A percentile compares a stretch with the other conserved stretches of the same genome.
Evolutionary conservation across 2,888 invertebrate species (phyloP).

Genomic region (Odontocerum albicorne): DNA sequence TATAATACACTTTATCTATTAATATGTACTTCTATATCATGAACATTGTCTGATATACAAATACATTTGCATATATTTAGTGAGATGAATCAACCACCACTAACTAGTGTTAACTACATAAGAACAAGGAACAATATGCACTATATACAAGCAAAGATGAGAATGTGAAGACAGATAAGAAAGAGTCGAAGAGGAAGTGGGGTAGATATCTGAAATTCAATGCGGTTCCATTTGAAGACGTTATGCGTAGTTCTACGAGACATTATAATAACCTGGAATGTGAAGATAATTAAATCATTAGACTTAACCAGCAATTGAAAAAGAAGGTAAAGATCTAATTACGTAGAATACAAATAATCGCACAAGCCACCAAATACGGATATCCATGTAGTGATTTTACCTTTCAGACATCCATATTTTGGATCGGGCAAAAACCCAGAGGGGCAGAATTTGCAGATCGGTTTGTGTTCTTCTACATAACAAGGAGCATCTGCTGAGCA

Average conservation of each 20-base stretch:
- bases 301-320: slow-evolving; percentile 31
- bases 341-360: slow-evolving; percentile 33
- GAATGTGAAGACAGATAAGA: slow-evolving; percentile 46
- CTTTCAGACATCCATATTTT: slow-evolving; percentile 94
- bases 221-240: slow-evolving; percentile 54
- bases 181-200: slow-evolving; percentile 41
- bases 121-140: slow-evolving; percentile 30
- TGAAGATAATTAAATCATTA: slow-evolving; percentile 56
- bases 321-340: slow-evolving; percentile 42
- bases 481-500: slow-evolving; percentile 86
- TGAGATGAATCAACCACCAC: slow-evolving; percentile 14
- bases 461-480: slow-evolving; percentile 92
- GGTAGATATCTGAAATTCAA: slow-evolving; percentile 38
- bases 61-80: slow-evolving; percentile 12
- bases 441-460: slow-evolving; percentile 95
- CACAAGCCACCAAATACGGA: slow-evolving; percentile 37
- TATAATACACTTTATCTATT: slow-evolving; percentile 31
- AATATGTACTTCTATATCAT: slow-evolving; percentile 17
- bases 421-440: slow-evolving; percentile 90
- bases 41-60: slow-evolving; percentile 13
- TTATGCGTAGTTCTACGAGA: slow-evolving; percentile 53
- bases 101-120: slow-evolving; percentile 38
- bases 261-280: slow-evolving; percentile 54
- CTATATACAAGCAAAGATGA: slow-evolving; percentile 36
- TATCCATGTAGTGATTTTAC: slow-evolving; percentile 63